These are phyloP conservation scores for Fulmarus glacialis DNA, from an alignment of 2,113 vertebrate genomes.

Conservation along the genomic window DNA sequence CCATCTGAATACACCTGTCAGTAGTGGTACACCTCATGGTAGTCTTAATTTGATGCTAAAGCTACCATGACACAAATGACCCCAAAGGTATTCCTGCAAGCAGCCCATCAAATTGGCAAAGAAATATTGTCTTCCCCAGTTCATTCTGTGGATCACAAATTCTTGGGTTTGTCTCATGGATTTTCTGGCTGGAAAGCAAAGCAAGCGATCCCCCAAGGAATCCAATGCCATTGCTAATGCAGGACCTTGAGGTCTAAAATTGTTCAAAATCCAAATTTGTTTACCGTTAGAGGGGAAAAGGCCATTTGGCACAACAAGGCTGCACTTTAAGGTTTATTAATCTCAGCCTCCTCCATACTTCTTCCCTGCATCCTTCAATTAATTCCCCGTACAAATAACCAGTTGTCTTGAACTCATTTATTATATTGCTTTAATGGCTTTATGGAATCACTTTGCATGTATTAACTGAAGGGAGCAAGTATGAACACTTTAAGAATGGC, in stretches of 20 bases:
- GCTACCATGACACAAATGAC: not conserved
- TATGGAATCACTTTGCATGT: not conserved
- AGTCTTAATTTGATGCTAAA: not conserved
- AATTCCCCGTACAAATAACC: not conserved
- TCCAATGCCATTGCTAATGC: not conserved
- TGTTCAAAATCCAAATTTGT: not conserved
- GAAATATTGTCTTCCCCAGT: not conserved
- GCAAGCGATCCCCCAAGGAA: not conserved
- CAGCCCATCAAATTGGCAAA: not conserved
- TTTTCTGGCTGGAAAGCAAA: not conserved
- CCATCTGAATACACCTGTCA: not conserved
- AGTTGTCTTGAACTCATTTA: constrained; percentile 1
- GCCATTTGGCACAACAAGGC: not conserved
- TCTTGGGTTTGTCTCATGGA: not conserved
- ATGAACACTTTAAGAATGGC: not conserved
- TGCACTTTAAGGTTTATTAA: not conserved
- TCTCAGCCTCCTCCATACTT: not conserved
- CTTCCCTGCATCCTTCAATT: not conserved
- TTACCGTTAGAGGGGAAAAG: not conserved
- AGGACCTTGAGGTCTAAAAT: not conserved
- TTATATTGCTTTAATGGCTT: constrained; percentile 23
- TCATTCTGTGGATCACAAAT: not conserved
- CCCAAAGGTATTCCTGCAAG: not conserved
- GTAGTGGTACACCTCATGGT: not conserved
- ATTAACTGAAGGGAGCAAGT: not conserved